Evolutionary conservation across 2,888 invertebrate genomes (phyloP), one percentile per base, ranked within the genome.

Genomic region (Rhingia rostrata): DNA sequence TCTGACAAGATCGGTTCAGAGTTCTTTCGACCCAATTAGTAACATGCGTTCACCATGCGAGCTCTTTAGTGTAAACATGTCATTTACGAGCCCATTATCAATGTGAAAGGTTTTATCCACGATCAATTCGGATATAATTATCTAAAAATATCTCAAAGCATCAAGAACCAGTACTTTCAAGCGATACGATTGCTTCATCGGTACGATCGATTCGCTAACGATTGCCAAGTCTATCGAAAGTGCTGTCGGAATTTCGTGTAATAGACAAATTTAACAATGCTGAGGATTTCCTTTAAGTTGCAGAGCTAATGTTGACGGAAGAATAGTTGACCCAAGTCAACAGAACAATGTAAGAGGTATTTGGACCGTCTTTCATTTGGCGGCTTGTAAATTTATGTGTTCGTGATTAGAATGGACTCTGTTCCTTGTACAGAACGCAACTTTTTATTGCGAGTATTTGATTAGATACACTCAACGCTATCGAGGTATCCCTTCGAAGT

Each of bases 141-240:
- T 77, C 66, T 82, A 82, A 77, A 82, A 77, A 81, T 81, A 82
- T 70, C 77, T 69, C 39, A 69, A 69, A 54, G 61, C 37, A 14
- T 61, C 43, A 61, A 37, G 51, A 43, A 56, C 12, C 51, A 35
- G 61, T 14, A 37, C 69, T 33, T 47, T 56, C 56, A 39, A 14
- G 43, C 22, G 22, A 22, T 22, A 22, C 22, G 22, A 22, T 67
- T 58, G n/a, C 32, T 33, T 37, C 35, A 56, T 51, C 35, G 37
- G 64, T 79, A 22, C 35, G 51, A 51, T 70, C 37, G 58, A 35
- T 60, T 45, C 35, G 39, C 64, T 7, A 60, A 22, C 47, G 72
- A 66, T 66, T 79, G 79, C 79, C 79, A 79, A 79, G 72, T 79
- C 51, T 79, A 72, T 72, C 72, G 72, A 79, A 72, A 72, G 58